Percentiles rank a stretch among this genome's conserved stretches.
These are phyloP conservation scores for Poeciliopsis paucimaculata DNA, from an alignment of 2,797 vertebrate genomes.

Conservation along the genomic window DNA sequence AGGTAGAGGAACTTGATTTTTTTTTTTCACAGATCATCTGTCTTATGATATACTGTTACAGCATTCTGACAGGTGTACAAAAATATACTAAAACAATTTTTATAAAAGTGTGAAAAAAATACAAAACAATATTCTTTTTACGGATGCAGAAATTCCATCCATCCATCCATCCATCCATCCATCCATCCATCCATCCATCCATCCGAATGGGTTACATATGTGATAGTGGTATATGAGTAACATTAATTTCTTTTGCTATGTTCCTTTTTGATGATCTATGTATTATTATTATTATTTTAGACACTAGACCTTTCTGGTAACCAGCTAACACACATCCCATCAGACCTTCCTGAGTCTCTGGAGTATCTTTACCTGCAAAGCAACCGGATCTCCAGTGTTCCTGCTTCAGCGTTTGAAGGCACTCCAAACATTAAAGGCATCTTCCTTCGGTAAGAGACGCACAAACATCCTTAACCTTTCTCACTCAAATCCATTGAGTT, in stretches of 20 bases:
- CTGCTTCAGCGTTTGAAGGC: slow-evolving; percentile 87
- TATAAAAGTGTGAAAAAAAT: background rate
- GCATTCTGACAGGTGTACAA: too few species aligned
- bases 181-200: background rate
- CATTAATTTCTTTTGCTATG: background rate
- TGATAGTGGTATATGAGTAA: background rate
- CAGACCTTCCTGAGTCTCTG: slow-evolving; percentile 89
- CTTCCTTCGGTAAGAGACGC: slow-evolving; percentile 87
- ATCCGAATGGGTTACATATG: background rate
- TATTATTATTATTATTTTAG: slow-evolving; percentile 68
- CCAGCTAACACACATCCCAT: slow-evolving; percentile 88
- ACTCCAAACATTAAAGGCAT: slow-evolving; percentile 96
- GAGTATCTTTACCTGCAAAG: slow-evolving; percentile 93
- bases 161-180: background rate
- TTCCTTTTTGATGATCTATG: background rate
- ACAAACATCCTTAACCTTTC: background rate
- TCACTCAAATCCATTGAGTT: background rate
- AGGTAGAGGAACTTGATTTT: too few species aligned
- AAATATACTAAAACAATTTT: too few species aligned
- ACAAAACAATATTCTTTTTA: background rate
- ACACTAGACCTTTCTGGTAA: slow-evolving; percentile 92
- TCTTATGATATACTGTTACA: background rate
- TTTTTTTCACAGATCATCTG: background rate
- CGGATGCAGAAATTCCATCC: background rate
- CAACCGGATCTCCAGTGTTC: slow-evolving; percentile 88